Evolutionary conservation across 2,113 vertebrate species (phyloP), one percentile per base, ranked within the genome.

Genomic region (Ophiodon elongatus): DNA sequence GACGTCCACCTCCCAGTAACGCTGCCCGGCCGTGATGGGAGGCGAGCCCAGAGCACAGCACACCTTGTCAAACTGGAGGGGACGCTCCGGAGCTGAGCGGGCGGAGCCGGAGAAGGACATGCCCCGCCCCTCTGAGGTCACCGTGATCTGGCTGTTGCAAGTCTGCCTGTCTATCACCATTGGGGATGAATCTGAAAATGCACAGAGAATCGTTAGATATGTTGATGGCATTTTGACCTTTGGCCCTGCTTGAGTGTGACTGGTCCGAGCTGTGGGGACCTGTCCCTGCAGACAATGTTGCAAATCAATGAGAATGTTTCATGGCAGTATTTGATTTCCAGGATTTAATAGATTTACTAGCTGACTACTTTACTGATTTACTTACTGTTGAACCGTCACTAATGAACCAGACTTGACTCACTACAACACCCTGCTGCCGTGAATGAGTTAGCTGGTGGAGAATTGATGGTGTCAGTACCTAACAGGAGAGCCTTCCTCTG

Each of bases 1-100:
- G 21, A 96, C 92, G 13, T 95, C 41, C 0, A 95, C 93, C 70
- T 96, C 95, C 94, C 95, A 96, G 90, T 90, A 96, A 23, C 88
- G 63, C 79, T 86, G 90, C 0, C 93, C 91, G 1, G 79, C 71
- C 0, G 79, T 66, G 25, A 95, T 37, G 0, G 91, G 84, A 13
- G 74, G 43, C 0, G 85, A 88, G 57, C 94, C 93, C 17, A 96
- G 76, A 29, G 94, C 93, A 7, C 94, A 94, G 90, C 79, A 94
- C 63, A 95, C 89, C 65, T 89, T 93, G 50, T 96, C 95, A 45
- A 96, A 96, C 87, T 94, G 95, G 2, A 95, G 90, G 13, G 95
- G 95, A 27, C 87, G 90, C 45, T 90, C 86, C 0, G 80, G 74
- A n/a, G 19, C 59, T 0, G 85, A 43, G 4, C 25, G 10, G 4